Base-by-base conservation (phyloP, 2,113 vertebrate species). In the Ifrita kowaldi region DNA sequence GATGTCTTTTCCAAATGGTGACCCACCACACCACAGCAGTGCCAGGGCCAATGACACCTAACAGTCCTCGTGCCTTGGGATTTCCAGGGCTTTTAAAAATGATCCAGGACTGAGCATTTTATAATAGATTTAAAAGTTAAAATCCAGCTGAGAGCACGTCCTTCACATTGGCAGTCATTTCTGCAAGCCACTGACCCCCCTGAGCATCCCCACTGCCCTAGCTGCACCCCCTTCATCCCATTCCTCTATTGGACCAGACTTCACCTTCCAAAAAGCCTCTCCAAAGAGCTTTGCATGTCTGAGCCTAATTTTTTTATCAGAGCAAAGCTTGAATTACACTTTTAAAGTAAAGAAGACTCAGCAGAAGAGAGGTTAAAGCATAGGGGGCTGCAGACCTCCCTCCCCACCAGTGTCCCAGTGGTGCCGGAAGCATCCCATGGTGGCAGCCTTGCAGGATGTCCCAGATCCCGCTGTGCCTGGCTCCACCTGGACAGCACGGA, bases 191-290 rank as follows among this genome's bases (percentile, higher is more conserved):
- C 64, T 39, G 16, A 23, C 8, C 7, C 5, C 4, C 4, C 28
- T 7, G 5, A 53, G 24, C 64, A 77, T 60, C 57, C 26, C 16
- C 76, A 16, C 22, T n/a, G 19, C 60, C 15, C 9, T 5, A 17
- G 8, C 21, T 77, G 6, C 23, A 33, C 1, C 9, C 12, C 3
- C 7, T n/a, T 39, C 10, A 2, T 11, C 50, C 44, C 0, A 0
- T 46, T 50, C 53, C 17, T 68, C 57, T 35, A 1, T 5, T 39
- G 24, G 19, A 65, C 28, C 49, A 56, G 8, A 19, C n/a, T 47
- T 76, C 7, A 2, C 14, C 35, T 62, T 47, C 42, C 41, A 90
- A 76, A 78, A 46, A 41, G 1, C 21, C 20, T 28, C 49, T 71
- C 49, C 33, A 50, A 47, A 87, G 59, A 49, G 1, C n/a, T 84